These are phyloP conservation scores for Paramisgurnus dabryanus DNA, from an alignment of 2,113 vertebrate genomes.

Conservation along the genomic window DNA sequence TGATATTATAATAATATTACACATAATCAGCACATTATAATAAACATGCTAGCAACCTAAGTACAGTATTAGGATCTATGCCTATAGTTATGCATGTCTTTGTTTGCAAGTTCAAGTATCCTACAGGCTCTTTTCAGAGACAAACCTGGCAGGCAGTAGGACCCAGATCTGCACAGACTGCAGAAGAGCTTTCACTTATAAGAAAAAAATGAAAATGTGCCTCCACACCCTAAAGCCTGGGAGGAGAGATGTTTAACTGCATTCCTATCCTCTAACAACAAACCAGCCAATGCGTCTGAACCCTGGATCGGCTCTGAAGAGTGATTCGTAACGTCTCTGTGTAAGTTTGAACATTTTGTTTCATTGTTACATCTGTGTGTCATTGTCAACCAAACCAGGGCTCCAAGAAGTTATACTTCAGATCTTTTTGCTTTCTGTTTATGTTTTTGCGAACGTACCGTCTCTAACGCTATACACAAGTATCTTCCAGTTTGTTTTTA, in stretches of 20 bases:
- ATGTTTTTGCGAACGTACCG: background rate
- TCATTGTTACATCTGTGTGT: slow-evolving; percentile 9
- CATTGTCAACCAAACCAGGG: slow-evolving; percentile 24
- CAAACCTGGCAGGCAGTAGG: slow-evolving; percentile 59
- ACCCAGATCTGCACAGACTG: slow-evolving; percentile 63
- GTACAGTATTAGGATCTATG: no score
- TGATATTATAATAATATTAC: no score
- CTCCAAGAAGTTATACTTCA: slow-evolving; percentile 15
- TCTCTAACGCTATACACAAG: background rate
- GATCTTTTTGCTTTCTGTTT: background rate
- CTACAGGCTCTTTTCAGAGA: background rate
- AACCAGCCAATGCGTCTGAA: slow-evolving; percentile 12
- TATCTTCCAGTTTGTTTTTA: background rate
- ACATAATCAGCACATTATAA: no score
- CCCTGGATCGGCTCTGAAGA: background rate
- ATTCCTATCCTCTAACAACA: slow-evolving; percentile 60
- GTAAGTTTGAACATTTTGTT: background rate
- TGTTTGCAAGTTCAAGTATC: no score
- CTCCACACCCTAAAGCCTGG: slow-evolving; percentile 69
- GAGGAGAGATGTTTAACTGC: slow-evolving; percentile 65
- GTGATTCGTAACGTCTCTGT: background rate
- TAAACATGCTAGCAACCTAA: no score
- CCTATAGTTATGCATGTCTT: no score
- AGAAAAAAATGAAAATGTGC: slow-evolving; percentile 55
- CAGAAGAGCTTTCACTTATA: slow-evolving; percentile 12